A percentile compares a stretch with the other conserved stretches of the same genome.
phyloP scores from a whole-genome alignment of 1,140 invertebrate genomes.

The Gryllus bimaculatus region DNA sequence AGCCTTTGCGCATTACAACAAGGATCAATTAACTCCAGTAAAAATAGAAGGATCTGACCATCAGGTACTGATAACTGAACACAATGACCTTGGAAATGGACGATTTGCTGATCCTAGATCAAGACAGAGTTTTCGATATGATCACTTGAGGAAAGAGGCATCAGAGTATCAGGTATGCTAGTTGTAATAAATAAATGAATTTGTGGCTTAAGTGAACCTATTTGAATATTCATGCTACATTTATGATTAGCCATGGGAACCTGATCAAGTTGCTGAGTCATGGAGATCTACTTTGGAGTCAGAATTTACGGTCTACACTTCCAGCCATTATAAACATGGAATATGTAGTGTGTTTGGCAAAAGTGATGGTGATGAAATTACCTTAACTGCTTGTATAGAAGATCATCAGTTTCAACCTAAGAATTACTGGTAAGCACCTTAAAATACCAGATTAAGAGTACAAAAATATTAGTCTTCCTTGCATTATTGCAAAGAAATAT shows the following conservation, averaged over 20 bases:
- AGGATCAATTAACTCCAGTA: slow-evolving; percentile 97
- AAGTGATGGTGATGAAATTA: slow-evolving; percentile 56
- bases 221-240: background rate
- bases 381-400: slow-evolving; percentile 89
- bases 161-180: slow-evolving; percentile 57
- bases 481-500: too few species aligned
- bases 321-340: slow-evolving; percentile 88
- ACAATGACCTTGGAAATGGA: slow-evolving; percentile 84
- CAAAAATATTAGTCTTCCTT: too few species aligned
- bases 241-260: slow-evolving; percentile 59
- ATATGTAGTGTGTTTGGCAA: slow-evolving; percentile 79
- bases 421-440: slow-evolving; percentile 72
- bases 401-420: slow-evolving; percentile 98
- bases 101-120: slow-evolving; percentile 91
- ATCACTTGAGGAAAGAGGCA: slow-evolving; percentile 92
- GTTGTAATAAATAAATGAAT: background rate
- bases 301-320: slow-evolving; percentile 77
- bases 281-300: slow-evolving; percentile 86
- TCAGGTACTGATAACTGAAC: slow-evolving; percentile 88
- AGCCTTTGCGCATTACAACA: slow-evolving; percentile 96
- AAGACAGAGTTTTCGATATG: slow-evolving; percentile 92
- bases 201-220: background rate
- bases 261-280: slow-evolving; percentile 66
- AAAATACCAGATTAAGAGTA: too few species aligned
- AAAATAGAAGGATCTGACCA: slow-evolving; percentile 78